Conservation (phyloP, 2,113 vertebrate genomes). For the Phocoena phocoena region DNA sequence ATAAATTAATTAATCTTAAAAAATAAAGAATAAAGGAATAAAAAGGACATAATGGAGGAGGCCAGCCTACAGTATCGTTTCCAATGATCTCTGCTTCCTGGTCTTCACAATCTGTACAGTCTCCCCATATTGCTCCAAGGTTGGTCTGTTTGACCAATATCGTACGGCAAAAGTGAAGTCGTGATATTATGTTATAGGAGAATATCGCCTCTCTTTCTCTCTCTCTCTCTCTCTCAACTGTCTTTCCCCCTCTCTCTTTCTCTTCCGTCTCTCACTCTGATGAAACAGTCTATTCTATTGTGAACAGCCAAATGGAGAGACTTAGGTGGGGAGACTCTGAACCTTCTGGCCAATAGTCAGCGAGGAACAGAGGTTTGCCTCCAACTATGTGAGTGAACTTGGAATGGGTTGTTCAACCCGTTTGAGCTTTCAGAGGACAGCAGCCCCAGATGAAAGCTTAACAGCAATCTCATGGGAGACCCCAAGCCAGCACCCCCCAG, state of each 20-base stretch:
- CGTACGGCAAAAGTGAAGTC: not conserved
- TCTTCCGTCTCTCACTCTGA: not conserved
- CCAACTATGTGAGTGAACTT: not conserved
- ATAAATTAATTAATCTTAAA: too few relatives aligned
- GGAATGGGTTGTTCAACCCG: not conserved
- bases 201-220: not conserved
- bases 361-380: not conserved
- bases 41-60: not conserved
- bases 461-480: not conserved
- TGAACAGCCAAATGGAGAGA: not conserved
- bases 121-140: not conserved
- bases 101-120: not conserved
- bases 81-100: not conserved
- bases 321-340: not conserved
- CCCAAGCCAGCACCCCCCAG: not conserved
- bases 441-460: not conserved
- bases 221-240: too few relatives aligned
- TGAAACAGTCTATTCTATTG: not conserved
- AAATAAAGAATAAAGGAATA: not conserved
- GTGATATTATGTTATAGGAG: not conserved
- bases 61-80: accelerated
- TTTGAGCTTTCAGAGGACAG: not conserved
- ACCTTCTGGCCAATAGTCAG: not conserved
- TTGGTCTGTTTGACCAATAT: not conserved
- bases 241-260: not conserved